Evolutionary conservation across 2,113 vertebrate species (phyloP), one percentile per base, ranked within the genome.

Genomic region (Macquaria australasica): DNA sequence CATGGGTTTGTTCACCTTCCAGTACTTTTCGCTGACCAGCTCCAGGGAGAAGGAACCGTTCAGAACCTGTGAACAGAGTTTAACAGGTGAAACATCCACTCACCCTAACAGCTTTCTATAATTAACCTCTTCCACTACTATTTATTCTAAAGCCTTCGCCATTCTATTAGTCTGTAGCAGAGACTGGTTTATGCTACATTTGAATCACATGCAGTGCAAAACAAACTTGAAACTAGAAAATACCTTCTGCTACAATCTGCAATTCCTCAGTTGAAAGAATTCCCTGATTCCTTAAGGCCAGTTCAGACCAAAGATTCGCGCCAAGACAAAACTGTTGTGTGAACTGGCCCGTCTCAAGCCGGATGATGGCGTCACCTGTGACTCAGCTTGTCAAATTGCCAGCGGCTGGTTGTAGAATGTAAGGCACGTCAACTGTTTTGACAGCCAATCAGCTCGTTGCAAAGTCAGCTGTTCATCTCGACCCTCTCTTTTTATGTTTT

Each of bases 1-100:
- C 98, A 99, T 99, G 84, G 98, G 98, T 89, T 99, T 99, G 95
- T 99, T 99, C 90, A 99, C 98, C 94, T 99, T 99, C 98, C 98
- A 99, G 93, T 99, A 99, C 91, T 99, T 99, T 95, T 99, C 98
- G 82, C 98, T 99, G 95, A 99, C 98, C 91, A 99, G 95, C 92
- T 99, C 98, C 94, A 99, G 93, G 76, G 98, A 99, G 91, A 99
- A 99, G 0, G 98, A 99, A 18, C 98, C 98, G 73, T 99, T 99
- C 90, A 99, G 94, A 28, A 99, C 98, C 98, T 99, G 87, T 7
- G 39, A 16, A 82, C 53, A 87, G 28, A 93, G 28, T 14, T 48
- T 0, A 45, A 23, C 16, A 66, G 21, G 34, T 77, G 6, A 77
- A 45, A 70, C 39, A 50, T 9, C 9, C 25, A 18, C n/a, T 4